These are phyloP conservation scores for Turritopsis dohrnii DNA, from an alignment of 30 jellyfish, hydroid and myxozoan genomes.

Conservation along the genomic window DNA sequence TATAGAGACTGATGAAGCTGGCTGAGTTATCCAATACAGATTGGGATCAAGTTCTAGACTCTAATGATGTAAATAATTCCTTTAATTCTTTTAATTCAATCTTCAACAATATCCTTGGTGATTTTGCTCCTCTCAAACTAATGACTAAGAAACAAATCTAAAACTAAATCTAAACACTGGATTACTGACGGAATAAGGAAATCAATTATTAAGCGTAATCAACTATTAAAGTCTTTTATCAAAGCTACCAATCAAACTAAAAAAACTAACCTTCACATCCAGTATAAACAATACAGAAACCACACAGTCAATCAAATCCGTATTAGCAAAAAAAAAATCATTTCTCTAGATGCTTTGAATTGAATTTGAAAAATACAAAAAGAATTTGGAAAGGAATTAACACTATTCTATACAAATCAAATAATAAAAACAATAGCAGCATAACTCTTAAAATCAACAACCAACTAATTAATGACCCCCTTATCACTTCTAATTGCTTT, in stretches of 20 bases:
- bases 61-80: neutral
- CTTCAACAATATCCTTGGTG: neutral
- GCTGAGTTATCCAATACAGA: neutral
- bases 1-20: neutral
- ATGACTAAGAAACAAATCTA: neutral
- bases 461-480: conserved; percentile 8
- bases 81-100: neutral
- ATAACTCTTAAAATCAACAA: neutral
- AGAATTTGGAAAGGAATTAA: neutral
- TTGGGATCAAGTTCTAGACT: neutral
- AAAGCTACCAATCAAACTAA: neutral
- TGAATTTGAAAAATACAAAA: neutral
- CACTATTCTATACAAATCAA: neutral
- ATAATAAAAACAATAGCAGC: neutral
- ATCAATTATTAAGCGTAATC: neutral
- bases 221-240: neutral
- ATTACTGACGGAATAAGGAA: neutral
- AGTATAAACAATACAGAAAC: neutral
- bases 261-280: neutral
- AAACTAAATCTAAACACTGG: conserved; percentile 7
- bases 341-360: neutral
- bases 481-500: neutral
- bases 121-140: neutral
- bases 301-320: neutral
- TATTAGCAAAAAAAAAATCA: neutral